phyloP scores from a whole-genome alignment of 2,888 invertebrate species.

The Drosophila melanocephala region DNA sequence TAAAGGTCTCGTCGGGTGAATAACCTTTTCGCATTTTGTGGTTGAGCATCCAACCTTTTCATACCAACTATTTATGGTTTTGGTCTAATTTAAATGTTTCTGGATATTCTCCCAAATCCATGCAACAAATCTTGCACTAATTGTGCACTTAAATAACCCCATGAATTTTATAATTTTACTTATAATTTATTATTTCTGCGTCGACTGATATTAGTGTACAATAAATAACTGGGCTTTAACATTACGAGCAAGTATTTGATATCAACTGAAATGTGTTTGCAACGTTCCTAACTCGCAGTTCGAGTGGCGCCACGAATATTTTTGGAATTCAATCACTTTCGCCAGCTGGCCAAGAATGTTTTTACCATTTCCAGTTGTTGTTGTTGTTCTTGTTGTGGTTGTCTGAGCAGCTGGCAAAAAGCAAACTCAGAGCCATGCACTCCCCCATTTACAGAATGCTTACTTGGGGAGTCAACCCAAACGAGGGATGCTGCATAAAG shows the following conservation, averaged over 20 bases:
- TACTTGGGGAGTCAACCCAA: constrained; percentile 35
- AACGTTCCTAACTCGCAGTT: not conserved
- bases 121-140: not conserved
- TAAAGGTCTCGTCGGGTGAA: not conserved
- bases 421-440: constrained; percentile 49
- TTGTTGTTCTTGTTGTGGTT: constrained; percentile 19
- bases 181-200: not conserved
- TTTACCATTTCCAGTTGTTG: constrained; percentile 1
- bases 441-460: constrained; percentile 41
- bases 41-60: not conserved
- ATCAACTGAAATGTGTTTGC: not conserved
- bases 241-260: not conserved
- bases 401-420: constrained; percentile 27
- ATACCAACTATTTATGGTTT: not conserved
- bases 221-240: not conserved
- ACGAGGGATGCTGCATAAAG: constrained; percentile 64
- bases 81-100: not conserved
- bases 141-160: not conserved
- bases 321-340: constrained; percentile 73
- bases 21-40: not conserved
- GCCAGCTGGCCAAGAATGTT: constrained; percentile 43
- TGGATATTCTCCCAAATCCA: too few species aligned
- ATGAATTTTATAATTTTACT: not conserved
- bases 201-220: not conserved
- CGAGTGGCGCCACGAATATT: constrained; percentile 54